Base-by-base conservation (phyloP, 2,888 invertebrate genomes). In the Papilio elwesi region DNA sequence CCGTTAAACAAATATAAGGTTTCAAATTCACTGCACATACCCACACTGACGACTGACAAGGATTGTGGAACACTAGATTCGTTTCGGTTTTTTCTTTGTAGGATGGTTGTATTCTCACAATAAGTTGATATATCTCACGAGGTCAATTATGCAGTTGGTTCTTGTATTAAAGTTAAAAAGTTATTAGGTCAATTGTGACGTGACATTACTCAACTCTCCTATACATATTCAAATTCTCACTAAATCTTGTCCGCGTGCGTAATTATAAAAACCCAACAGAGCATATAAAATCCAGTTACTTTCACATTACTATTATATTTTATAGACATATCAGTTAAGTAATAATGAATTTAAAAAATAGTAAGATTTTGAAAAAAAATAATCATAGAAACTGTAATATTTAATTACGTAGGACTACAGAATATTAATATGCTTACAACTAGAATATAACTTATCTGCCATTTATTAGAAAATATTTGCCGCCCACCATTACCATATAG, bases 351-450 rank as follows among this genome's bases (percentile, higher is more conserved):
- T 38, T 2, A 9, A 15, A 62, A 5, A n/a, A 43, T 8, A 43
- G 2, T 15, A 62, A 43, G n/a, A 43, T 10, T 13, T 12, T 55
- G 11, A 26, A 10, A 26, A 55, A 16, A 9, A 62, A 55, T 16
- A 63, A 52, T 68, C 55, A 51, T 68, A 73, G 71, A 78, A 75
- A 73, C 74, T 84, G 85, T 86, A 83, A 85, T 81, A 77, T 74
- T 79, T 79, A 71, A 79, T 73, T 76, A 76, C 79, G 83, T 47
- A 82, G 73, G 78, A 82, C 82, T 88, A 88, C 87, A 90, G 90
- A 88, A 87, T 57, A 48, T 71, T 16, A 12, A 63, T 70, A 63
- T 69, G n/a, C 52, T 67, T 67, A 67, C 12, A 38, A 67, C 67
- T 53, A 67, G 38, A 38, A 55, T 67, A 16, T 51, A 51, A 65